Evolutionary conservation across 2,797 vertebrate species (phyloP), one percentile per base, ranked within the genome.

Genomic region (Scarus forsteni): DNA sequence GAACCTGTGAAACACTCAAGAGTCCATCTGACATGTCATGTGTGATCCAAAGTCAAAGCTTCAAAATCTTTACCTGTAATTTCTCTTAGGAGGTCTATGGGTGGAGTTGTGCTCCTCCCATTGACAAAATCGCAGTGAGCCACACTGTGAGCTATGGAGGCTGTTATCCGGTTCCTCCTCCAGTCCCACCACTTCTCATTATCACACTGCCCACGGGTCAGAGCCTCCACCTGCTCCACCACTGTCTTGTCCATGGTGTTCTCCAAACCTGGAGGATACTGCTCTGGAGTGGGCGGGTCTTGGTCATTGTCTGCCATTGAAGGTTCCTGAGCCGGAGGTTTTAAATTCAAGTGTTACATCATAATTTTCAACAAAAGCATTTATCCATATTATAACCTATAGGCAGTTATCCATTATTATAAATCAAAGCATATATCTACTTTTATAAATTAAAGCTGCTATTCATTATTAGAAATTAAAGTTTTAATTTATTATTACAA

Each of bases 141-240:
- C 0, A 96, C 89, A 43, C 53, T 72, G 66, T 95, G 92, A 38
- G 94, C 95, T 3, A 92, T 18, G 0, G 96, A 96, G 7, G 95
- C 95, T 0, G 95, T 96, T 89, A 96, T 95, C 6, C 95, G 93
- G 85, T 95, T 94, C 55, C 90, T 74, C 35, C 95, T 90, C 92
- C 91, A 93, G 1, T 83, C 14, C 1, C 95, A 92, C 96, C 96
- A 96, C 5, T 83, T 70, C 0, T 75, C 86, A 72, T 96, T 96
- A 1, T 51, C 77, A 4, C 91, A 79, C 70, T 96, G 96, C 40
- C 96, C 95, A 0, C 93, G 92, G 0, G 95, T 96, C 73, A 88
- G 84, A 50, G 74, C 53, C 78, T 96, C 95, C 60, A 96, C 92
- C 5, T 48, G 2, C 0, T 68, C 39, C 59, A 94, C 89, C 18